phyloP scores from a whole-genome alignment of 2,888 invertebrate species.

The Lithodes maja region DNA sequence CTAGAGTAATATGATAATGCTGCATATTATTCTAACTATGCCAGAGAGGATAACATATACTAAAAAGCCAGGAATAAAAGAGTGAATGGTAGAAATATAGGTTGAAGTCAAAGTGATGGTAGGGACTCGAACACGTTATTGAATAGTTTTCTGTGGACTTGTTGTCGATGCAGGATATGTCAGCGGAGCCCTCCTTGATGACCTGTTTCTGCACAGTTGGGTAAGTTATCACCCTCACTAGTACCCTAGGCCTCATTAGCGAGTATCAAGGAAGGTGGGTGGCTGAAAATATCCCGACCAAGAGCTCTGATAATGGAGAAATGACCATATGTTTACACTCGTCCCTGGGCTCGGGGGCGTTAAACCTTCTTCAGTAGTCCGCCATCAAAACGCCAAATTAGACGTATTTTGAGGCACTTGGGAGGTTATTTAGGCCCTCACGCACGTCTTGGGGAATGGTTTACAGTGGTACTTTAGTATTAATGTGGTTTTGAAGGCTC shows the following conservation, averaged over 20 bases:
- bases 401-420: background rate
- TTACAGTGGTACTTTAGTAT: background rate
- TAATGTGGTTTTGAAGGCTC: background rate
- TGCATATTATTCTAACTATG: no score
- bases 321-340: conserved; percentile 54
- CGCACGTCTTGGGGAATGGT: background rate
- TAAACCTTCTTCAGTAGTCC: conserved; percentile 48
- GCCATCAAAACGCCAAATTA: conserved; percentile 48
- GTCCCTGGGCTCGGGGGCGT: conserved; percentile 43
- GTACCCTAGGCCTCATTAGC: background rate
- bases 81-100: no score
- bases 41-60: no score
- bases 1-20: no score
- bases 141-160: conserved; percentile 59
- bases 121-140: conserved; percentile 41
- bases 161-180: conserved; percentile 53
- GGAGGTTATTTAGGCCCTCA: background rate
- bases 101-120: background rate
- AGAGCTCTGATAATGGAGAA: background rate
- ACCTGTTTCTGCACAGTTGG: conserved; percentile 61
- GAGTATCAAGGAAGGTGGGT: background rate
- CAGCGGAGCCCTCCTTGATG: conserved; percentile 50
- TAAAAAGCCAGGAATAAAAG: no score
- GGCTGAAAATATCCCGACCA: background rate
- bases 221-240: conserved; percentile 32